Conservation (phyloP, 2,888 invertebrate genomes). For the Seira musarum region DNA sequence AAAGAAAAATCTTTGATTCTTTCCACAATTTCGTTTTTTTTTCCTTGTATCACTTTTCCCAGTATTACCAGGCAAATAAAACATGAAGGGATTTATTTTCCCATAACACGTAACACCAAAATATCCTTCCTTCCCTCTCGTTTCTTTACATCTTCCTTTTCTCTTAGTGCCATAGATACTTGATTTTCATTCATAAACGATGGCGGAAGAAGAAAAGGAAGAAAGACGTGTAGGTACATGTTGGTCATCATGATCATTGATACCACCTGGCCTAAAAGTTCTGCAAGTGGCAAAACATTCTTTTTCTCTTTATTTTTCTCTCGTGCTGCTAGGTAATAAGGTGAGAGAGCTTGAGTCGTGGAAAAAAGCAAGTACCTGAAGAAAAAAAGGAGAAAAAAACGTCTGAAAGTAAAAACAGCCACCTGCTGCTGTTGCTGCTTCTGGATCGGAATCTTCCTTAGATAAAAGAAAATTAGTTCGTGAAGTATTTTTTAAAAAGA, state of each 20-base stretch:
- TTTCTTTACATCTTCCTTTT: background rate
- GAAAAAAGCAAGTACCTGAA: slow-evolving; percentile 41
- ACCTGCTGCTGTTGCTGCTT: slow-evolving; percentile 45
- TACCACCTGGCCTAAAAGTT: slow-evolving; percentile 8
- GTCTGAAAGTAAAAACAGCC: slow-evolving; percentile 49
- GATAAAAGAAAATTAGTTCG: no score
- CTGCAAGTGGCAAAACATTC: slow-evolving; percentile 6
- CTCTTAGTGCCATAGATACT: background rate
- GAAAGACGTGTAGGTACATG: slow-evolving; percentile 14
- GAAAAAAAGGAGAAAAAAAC: slow-evolving; percentile 4
- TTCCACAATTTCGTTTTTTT: background rate
- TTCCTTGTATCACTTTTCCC: no score
- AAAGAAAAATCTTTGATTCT: background rate
- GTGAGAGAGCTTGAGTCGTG: slow-evolving; percentile 10
- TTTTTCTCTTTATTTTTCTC: background rate
- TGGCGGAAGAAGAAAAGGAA: background rate
- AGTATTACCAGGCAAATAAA: no score
- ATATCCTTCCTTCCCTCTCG: background rate
- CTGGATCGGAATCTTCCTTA: background rate
- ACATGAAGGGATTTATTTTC: background rate
- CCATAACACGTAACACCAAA: background rate
- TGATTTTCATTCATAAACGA: slow-evolving; percentile 7
- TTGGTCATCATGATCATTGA: slow-evolving; percentile 16
- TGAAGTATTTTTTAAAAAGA: no score
- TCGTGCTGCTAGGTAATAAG: slow-evolving; percentile 8